Conservation (phyloP, 2,797 vertebrate species). For the Morus bassanus region DNA sequence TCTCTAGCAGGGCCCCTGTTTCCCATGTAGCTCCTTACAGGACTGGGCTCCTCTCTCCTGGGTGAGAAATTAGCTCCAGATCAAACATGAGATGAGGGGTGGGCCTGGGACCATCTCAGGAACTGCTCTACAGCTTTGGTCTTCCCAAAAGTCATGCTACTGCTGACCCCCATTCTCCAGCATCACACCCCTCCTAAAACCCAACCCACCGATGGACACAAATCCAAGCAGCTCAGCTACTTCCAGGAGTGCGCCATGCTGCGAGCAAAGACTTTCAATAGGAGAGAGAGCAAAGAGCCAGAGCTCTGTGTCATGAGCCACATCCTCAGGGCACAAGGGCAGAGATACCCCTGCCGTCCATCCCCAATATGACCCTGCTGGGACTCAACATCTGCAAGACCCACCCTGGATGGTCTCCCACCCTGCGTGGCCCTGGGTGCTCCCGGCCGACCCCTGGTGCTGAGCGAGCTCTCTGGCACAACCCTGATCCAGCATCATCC, state of each 20-base stretch:
- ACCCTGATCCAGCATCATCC: not conserved
- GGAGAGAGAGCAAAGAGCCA: not conserved
- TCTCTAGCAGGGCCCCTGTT: not conserved
- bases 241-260: not conserved
- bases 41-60: not conserved
- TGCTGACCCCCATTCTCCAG: not conserved
- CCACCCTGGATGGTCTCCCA: not conserved
- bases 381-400: rapidly evolving
- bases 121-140: not conserved
- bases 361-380: not conserved
- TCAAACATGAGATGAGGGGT: not conserved
- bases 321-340: not conserved
- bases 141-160: not conserved
- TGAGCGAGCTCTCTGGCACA: not conserved
- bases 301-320: not conserved
- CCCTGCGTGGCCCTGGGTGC: rapidly evolving
- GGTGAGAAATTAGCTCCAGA: not conserved
- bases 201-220: rapidly evolving
- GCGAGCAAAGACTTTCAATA: not conserved
- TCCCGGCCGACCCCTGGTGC: rapidly evolving
- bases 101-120: not conserved
- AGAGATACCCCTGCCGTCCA: not conserved
- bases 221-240: not conserved
- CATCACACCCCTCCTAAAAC: not conserved
- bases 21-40: not conserved